phyloP scores from a whole-genome alignment of 2,888 invertebrate species.

The Drosophila bunnanda region DNA sequence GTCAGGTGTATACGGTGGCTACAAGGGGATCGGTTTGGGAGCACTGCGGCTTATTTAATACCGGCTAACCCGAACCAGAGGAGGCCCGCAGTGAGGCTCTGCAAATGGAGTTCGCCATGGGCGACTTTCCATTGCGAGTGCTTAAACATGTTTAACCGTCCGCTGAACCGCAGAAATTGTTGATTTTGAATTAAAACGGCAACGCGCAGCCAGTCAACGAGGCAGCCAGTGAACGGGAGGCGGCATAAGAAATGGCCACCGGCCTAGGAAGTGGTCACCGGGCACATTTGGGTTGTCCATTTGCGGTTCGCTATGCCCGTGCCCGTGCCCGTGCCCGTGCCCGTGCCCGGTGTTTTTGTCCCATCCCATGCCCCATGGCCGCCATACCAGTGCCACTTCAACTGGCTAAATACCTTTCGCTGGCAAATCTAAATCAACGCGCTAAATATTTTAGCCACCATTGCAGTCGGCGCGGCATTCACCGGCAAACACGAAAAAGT shows the following conservation, averaged over 20 bases:
- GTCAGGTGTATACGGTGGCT: not conserved
- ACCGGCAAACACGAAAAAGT: constrained; percentile 75
- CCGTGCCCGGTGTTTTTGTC: not conserved
- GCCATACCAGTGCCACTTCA: constrained; percentile 10
- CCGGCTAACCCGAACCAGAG: constrained; percentile 29
- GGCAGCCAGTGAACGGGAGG: constrained; percentile 15
- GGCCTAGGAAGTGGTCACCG: constrained; percentile 45
- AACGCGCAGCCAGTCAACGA: constrained; percentile 17
- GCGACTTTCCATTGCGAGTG: constrained; percentile 55
- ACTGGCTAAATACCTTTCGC: constrained; percentile 73
- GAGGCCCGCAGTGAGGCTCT: constrained; percentile 29
- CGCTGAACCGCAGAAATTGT: constrained; percentile 81
- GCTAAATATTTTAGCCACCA: constrained; percentile 78
- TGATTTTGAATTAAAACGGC: constrained; percentile 82
- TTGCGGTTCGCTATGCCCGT: constrained; percentile 62
- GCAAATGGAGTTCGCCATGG: constrained; percentile 20
- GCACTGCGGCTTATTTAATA: constrained; percentile 54
- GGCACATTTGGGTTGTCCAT: constrained; percentile 63
- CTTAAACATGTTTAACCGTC: constrained; percentile 79
- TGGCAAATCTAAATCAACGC: constrained; percentile 80
- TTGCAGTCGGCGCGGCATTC: constrained; percentile 52
- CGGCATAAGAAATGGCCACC: constrained; percentile 64
- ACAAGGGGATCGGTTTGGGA: constrained; percentile 29
- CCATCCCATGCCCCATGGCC: not conserved
- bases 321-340: not conserved